A percentile compares a stretch with the other conserved stretches of the same genome.
phyloP scores from a whole-genome alignment of 2,888 invertebrate species.

The Tachina lurida region DNA sequence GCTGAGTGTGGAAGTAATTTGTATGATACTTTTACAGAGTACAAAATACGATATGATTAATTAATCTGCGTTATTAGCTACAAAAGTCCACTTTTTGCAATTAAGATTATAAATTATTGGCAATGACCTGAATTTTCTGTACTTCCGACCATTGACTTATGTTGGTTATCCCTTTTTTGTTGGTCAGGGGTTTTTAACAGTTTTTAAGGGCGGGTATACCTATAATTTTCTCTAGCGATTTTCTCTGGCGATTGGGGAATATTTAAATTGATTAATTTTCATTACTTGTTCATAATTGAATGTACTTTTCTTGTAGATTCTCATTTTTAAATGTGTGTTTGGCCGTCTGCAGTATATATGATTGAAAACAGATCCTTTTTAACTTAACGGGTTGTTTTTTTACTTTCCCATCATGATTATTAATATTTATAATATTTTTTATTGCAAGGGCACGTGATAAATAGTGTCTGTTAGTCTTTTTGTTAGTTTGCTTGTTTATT shows the following conservation, averaged over 20 bases:
- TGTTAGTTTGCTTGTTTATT: conserved; percentile 38
- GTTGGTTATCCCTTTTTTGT: no score
- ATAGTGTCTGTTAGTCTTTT: conserved; percentile 25
- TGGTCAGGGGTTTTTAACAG: no score
- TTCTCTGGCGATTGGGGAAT: background rate
- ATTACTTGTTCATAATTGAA: background rate
- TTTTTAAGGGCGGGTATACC: no score
- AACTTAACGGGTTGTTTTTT: conserved; percentile 49
- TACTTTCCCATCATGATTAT: conserved; percentile 43
- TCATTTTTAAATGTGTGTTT: background rate
- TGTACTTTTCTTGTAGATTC: conserved; percentile 1
- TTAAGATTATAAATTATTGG: no score
- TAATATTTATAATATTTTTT: conserved; percentile 42
- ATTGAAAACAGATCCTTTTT: conserved; percentile 39
- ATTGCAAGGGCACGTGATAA: conserved; percentile 51
- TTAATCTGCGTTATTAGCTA: no score
- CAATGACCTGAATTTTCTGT: no score
- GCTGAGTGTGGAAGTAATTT: no score
- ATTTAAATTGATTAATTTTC: conserved; percentile 15
- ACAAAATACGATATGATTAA: no score
- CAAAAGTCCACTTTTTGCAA: no score
- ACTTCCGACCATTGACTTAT: no score
- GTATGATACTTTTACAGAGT: no score
- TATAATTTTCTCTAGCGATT: no score
- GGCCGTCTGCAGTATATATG: background rate